Conservation (phyloP, 2,113 vertebrate genomes). For the Anguilla rostrata region DNA sequence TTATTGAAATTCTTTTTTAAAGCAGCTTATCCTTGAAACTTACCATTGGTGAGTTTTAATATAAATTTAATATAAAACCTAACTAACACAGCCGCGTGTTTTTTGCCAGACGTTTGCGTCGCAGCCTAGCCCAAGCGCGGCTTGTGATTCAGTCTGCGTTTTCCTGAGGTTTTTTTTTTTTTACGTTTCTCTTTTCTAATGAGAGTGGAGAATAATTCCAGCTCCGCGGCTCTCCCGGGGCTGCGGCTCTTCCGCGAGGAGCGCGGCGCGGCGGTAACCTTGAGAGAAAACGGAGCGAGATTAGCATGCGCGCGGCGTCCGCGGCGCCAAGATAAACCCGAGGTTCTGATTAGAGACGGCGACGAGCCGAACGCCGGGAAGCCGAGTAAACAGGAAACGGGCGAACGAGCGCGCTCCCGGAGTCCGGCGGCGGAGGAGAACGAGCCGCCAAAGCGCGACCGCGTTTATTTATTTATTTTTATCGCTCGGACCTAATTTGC, state of each 20-base stretch:
- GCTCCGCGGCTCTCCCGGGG: not conserved
- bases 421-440: not conserved
- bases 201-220: conserved; percentile 8
- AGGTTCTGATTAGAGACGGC: not conserved
- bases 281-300: not conserved
- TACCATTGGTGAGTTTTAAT: too few species aligned
- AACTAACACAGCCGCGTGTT: not conserved
- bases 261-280: not conserved
- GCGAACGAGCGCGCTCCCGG: not conserved
- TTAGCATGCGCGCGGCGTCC: not conserved
- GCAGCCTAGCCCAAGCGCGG: not conserved
- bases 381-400: not conserved
- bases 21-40: not conserved
- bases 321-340: not conserved
- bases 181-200: not conserved
- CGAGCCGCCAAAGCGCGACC: not conserved
- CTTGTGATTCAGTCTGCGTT: conserved; percentile 10
- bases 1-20: not conserved
- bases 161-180: not conserved
- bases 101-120: not conserved
- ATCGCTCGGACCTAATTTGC: not conserved
- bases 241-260: not conserved
- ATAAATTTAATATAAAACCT: not conserved
- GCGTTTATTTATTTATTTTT: not conserved
- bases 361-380: not conserved